Percentiles rank a stretch among this genome's conserved stretches.
These are phyloP conservation scores for Aspidiotus rigidus DNA, from an alignment of 2,888 invertebrate genomes.

Conservation along the genomic window DNA sequence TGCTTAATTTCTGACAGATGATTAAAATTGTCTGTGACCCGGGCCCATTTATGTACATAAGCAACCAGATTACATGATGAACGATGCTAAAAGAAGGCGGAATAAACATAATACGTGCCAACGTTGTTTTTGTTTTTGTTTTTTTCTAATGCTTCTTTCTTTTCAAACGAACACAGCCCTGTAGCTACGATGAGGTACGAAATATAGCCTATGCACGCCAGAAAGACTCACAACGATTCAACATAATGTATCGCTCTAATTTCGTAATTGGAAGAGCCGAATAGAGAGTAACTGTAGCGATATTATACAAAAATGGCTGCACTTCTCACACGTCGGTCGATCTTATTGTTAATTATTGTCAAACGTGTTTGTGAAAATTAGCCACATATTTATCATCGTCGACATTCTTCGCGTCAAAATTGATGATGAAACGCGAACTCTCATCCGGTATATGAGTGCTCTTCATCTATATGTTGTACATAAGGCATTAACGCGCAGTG, in stretches of 20 bases:
- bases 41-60: not conserved
- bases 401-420: slow-evolving; percentile 2
- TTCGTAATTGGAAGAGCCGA: slow-evolving; percentile 4
- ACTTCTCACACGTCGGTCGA: no score
- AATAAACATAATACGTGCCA: no score
- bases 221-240: not conserved
- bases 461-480: no score
- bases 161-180: not conserved
- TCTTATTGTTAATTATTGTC: slow-evolving; percentile 1
- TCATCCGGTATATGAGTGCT: no score
- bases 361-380: not conserved
- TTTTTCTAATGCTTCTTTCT: no score
- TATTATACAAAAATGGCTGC: not conserved
- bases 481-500: no score
- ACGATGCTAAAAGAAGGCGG: no score
- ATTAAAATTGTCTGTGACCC: slow-evolving; percentile 4
- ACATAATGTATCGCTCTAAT: not conserved
- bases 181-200: not conserved
- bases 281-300: not conserved
- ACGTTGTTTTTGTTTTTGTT: no score
- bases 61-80: not conserved
- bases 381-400: not conserved
- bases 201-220: not conserved
- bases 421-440: not conserved
- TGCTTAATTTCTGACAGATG: slow-evolving; percentile 2